Evolutionary conservation across 1,140 invertebrate genomes (phyloP).

Genomic region (Tigriopus japonicus): DNA sequence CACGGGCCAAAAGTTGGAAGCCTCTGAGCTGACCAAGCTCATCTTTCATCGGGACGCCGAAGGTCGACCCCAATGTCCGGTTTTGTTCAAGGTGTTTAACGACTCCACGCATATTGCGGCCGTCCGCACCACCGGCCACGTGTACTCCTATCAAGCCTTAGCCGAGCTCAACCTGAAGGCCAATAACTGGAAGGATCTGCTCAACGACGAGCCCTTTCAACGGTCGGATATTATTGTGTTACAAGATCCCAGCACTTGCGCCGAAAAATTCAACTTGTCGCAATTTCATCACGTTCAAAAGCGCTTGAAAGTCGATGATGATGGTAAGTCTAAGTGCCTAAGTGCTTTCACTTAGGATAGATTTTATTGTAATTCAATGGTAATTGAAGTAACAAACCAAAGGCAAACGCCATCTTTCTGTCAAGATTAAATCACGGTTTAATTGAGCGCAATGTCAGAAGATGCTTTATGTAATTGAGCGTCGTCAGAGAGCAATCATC

Average conservation of each 20-base stretch:
- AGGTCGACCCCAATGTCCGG: constrained; percentile 26
- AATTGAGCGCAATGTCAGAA: no score
- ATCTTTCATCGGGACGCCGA: constrained; percentile 73
- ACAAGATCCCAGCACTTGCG: constrained; percentile 64
- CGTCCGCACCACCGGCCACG: constrained; percentile 79
- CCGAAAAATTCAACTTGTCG: constrained; percentile 86
- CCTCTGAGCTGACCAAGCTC: constrained; percentile 65
- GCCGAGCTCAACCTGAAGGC: constrained; percentile 91
- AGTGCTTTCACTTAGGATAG: neutral
- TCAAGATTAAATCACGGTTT: no score
- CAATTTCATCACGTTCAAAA: constrained; percentile 91
- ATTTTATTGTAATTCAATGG: no score
- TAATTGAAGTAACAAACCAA: no score
- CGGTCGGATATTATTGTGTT: constrained; percentile 81
- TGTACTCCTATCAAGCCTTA: constrained; percentile 67
- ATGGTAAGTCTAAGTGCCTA: constrained; percentile 31
- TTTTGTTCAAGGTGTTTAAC: constrained; percentile 43
- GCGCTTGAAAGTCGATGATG: constrained; percentile 66
- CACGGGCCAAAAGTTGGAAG: constrained; percentile 47
- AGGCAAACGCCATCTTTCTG: no score
- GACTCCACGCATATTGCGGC: constrained; percentile 88
- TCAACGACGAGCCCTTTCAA: constrained; percentile 75
- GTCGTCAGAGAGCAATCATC: no score
- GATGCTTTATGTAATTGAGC: no score
- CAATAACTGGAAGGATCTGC: constrained; percentile 80